Conservation (phyloP, 2,113 vertebrate species). For the Pongo pygmaeus region DNA sequence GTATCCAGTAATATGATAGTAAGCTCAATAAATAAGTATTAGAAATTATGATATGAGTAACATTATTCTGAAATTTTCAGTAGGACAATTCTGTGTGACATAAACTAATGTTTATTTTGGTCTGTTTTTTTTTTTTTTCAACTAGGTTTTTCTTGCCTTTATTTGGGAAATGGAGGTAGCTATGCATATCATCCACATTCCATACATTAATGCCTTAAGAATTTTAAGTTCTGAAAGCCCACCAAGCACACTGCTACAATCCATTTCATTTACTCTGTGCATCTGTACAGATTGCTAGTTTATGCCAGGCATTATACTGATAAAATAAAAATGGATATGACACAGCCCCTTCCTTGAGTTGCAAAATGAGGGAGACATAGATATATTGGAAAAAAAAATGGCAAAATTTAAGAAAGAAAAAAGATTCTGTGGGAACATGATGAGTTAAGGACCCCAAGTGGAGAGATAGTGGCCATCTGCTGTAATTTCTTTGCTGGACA, state of each 20-base stretch:
- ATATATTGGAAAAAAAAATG: background rate
- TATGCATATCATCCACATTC: background rate
- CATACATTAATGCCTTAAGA: background rate
- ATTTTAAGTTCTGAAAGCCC: constrained; percentile 51
- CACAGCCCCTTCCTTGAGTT: background rate
- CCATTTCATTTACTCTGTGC: background rate
- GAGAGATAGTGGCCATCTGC: background rate
- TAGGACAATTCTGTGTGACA: background rate
- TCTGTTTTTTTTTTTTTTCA: constrained; percentile 2
- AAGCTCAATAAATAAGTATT: background rate
- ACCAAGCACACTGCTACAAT: background rate
- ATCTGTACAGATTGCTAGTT: background rate
- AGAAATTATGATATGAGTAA: background rate
- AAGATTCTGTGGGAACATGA: background rate
- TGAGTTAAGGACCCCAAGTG: background rate
- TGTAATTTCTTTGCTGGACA: background rate
- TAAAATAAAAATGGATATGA: background rate
- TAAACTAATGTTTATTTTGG: background rate
- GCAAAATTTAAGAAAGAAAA: background rate
- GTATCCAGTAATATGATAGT: background rate
- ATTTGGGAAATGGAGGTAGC: background rate
- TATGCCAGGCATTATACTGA: background rate
- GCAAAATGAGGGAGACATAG: background rate
- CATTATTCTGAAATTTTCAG: background rate
- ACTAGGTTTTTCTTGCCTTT: background rate